These are phyloP conservation scores for Craterocephalus amniculus DNA, from an alignment of 2,797 vertebrate genomes.

Conservation along the genomic window DNA sequence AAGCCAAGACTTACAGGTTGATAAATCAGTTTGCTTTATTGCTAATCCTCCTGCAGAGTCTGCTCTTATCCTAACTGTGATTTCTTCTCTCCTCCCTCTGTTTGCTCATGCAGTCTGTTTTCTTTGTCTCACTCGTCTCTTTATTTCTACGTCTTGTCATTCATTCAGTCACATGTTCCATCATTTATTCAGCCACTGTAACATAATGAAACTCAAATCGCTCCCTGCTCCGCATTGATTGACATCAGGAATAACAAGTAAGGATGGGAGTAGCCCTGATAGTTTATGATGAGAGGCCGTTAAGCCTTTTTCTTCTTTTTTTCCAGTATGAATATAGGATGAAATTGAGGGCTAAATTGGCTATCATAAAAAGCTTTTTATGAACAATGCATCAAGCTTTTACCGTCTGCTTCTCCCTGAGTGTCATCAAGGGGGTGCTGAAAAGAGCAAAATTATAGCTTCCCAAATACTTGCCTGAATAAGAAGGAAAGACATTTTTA, in stretches of 20 bases:
- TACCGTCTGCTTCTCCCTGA: conserved; percentile 18
- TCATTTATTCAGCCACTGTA: conserved; percentile 58
- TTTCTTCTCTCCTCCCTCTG: conserved; percentile 65
- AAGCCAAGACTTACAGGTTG: background rate
- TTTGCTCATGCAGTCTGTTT: conserved; percentile 54
- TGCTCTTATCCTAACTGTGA: conserved; percentile 59
- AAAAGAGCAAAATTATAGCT: background rate
- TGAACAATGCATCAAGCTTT: background rate
- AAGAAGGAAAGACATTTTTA: background rate
- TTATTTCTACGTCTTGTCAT: conserved; percentile 53
- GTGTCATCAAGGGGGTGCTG: background rate
- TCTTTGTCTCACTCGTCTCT: conserved; percentile 53
- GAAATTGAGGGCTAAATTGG: conserved; percentile 19
- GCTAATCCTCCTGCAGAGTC: conserved; percentile 37
- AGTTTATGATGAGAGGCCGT: conserved; percentile 30
- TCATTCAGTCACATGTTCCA: conserved; percentile 51
- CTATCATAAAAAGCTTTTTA: conserved; percentile 31
- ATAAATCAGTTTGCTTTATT: conserved; percentile 38
- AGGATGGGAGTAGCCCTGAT: conserved; percentile 18
- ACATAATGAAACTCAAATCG: conserved; percentile 35
- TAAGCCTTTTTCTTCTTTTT: conserved; percentile 10
- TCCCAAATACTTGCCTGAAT: conserved; percentile 2
- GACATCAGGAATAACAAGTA: conserved; percentile 48
- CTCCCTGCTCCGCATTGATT: conserved; percentile 51
- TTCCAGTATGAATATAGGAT: no score